Evolutionary conservation across 2,113 vertebrate genomes (phyloP).

Genomic region (Varanus komodoensis): DNA sequence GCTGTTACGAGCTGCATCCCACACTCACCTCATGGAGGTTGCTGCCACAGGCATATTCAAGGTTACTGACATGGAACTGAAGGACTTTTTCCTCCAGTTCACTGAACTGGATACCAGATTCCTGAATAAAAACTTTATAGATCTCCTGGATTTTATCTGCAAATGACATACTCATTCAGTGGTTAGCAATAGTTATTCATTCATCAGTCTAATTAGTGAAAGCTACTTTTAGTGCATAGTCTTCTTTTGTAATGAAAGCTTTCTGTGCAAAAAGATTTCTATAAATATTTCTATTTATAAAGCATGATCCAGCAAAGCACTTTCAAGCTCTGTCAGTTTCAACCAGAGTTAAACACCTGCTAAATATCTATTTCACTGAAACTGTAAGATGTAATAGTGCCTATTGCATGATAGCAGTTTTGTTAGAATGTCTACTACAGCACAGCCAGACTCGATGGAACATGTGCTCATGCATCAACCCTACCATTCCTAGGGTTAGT

Average conservation of each 20-base stretch:
- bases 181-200: neutral
- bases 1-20: neutral
- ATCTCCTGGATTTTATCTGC: constrained; percentile 96
- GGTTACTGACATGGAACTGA: constrained; percentile 96
- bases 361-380: neutral
- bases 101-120: constrained; percentile 95
- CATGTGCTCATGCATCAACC: too few relatives aligned
- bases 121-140: constrained; percentile 92
- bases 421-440: too few relatives aligned
- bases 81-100: constrained; percentile 94
- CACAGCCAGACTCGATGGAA: neutral
- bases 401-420: neutral
- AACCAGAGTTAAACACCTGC: neutral
- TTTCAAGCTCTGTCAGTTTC: neutral
- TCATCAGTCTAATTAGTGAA: neutral
- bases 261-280: neutral
- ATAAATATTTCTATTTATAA: neutral
- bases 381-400: neutral
- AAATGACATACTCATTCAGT: neutral
- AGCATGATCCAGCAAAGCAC: neutral
- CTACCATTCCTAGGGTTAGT: neutral
- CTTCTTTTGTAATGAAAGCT: neutral
- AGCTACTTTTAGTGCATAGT: neutral
- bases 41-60: constrained; percentile 96
- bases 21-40: constrained; percentile 86